Percentiles rank a stretch among this genome's conserved stretches.
These are phyloP conservation scores for Strigamia crassipes DNA, from an alignment of 2,888 invertebrate genomes.

Conservation along the genomic window DNA sequence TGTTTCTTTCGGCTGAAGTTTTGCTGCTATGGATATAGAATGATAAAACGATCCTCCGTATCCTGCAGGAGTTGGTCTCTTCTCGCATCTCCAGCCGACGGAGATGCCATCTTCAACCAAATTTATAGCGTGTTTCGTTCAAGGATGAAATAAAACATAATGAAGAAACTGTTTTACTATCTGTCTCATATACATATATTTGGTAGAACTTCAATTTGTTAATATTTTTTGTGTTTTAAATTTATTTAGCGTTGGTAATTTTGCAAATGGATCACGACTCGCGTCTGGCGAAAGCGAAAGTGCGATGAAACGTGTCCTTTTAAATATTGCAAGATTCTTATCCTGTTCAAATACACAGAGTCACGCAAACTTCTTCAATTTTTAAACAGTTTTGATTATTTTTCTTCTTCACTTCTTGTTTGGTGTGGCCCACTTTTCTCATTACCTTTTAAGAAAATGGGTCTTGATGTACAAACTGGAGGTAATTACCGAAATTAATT, in stretches of 20 bases:
- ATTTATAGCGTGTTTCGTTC: no score
- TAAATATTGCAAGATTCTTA: neutral
- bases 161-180: neutral
- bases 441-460: neutral
- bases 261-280: conserved; percentile 22
- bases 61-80: neutral
- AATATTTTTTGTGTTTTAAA: neutral
- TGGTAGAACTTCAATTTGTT: no score
- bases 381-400: conserved; percentile 15
- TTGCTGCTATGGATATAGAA: neutral
- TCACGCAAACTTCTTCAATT: neutral
- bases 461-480: neutral
- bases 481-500: neutral
- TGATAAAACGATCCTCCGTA: neutral
- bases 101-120: no score
- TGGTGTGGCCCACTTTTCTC: neutral
- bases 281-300: neutral
- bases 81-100: no score
- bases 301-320: neutral
- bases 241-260: neutral
- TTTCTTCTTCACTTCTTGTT: neutral
- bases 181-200: no score
- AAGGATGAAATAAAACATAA: neutral
- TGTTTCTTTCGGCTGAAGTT: neutral
- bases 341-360: neutral